phyloP scores from a whole-genome alignment of 2,113 vertebrate genomes.

The Eonycteris spelaea region DNA sequence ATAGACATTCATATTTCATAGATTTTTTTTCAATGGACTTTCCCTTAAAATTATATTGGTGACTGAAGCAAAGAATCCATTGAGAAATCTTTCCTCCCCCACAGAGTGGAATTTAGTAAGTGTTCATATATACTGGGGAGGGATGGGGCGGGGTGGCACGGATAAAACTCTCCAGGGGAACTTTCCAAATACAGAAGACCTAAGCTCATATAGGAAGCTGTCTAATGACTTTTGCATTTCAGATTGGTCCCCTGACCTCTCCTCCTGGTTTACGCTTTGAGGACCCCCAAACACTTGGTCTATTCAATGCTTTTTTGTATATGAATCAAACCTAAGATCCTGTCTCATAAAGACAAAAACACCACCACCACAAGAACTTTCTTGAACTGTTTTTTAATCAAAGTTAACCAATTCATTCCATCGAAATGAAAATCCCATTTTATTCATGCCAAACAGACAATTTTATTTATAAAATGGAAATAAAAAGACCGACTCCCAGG shows the following conservation, averaged over 20 bases:
- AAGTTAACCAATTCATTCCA: not conserved
- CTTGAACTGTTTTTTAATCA: not conserved
- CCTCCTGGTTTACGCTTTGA: not conserved
- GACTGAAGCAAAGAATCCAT: not conserved
- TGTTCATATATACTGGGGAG: not conserved
- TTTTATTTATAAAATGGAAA: not conserved
- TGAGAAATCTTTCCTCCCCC: not conserved
- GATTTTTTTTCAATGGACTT: not conserved
- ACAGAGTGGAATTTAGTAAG: not conserved
- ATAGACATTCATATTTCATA: not conserved
- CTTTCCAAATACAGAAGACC: not conserved
- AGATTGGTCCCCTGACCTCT: not conserved
- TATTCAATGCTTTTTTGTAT: not conserved
- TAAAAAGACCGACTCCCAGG: not conserved
- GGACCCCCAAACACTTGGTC: not conserved
- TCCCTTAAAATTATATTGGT: not conserved
- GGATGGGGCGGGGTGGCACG: accelerated
- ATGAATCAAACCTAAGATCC: not conserved
- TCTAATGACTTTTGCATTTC: not conserved
- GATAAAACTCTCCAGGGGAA: not conserved
- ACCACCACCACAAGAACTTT: not conserved
- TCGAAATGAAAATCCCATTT: not conserved
- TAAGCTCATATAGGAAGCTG: not conserved
- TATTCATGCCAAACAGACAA: not conserved
- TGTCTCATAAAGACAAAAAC: not conserved